Evolutionary conservation across 2,888 invertebrate species (phyloP), one percentile per base, ranked within the genome.

Genomic region (Tridacna gigas): DNA sequence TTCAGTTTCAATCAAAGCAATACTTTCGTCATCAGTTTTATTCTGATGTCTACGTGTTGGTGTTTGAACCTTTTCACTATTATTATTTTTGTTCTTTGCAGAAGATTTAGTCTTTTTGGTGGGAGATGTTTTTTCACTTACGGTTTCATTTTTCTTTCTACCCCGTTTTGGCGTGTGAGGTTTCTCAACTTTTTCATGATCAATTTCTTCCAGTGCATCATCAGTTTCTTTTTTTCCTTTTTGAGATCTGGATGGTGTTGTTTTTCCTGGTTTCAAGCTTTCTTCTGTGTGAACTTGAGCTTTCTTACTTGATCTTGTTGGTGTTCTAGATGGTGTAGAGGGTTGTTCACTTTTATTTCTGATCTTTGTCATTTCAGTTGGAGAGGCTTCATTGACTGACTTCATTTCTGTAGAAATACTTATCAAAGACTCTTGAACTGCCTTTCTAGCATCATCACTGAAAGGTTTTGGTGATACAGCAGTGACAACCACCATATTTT

Each of bases 351-450:
- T 15, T 76, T 78, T 80, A 18, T 76, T 66, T 51, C 82, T 86
- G 3, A 86, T 77, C 26, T 74, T 80, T 15, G 83, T 83, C 83
- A 86, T 80, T 12, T 51, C 66, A 26, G 37, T 60, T 18, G 79
- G 76, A n/a, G 81, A 75, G 7, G 77, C 66, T 56, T 79, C 81
- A 67, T 48, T 69, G 11, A 73, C 74, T 26, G 73, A 63, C n/a
- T 74, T 45, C 20, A 82, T 48, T 15, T 84, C 83, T 26, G 47
- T 60, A 47, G 84, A 82, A 13, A 87, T 37, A 47, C 80, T 56
- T 22, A 75, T 22, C 25, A 87, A 61, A 9, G 84, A 82, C 69
- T 81, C 84, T 22, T 87, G 84, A n/a, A 87, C 84, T 7, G 79
- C 82, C 75, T 84, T 67, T 61, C 76, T 84, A 1, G 84, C 84